Evolutionary conservation across 2,797 vertebrate genomes (phyloP).

Genomic region (Gymnothorax reevesii): DNA sequence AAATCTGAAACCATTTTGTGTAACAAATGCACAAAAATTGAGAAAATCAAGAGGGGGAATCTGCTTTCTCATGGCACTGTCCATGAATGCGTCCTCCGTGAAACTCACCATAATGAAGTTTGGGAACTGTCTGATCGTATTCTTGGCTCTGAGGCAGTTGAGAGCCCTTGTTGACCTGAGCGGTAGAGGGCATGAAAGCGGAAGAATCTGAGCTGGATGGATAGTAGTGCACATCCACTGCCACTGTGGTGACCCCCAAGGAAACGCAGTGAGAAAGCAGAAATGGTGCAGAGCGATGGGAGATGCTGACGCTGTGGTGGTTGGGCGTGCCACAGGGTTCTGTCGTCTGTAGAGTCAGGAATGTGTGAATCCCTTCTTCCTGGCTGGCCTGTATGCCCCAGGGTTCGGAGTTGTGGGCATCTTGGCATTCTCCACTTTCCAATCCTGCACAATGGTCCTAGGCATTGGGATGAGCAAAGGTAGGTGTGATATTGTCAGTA

Average conservation of each 20-base stretch:
- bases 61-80: no score
- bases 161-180: conserved; percentile 53
- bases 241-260: conserved; percentile 67
- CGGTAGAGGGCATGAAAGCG: conserved; percentile 28
- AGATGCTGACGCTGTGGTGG: conserved; percentile 72
- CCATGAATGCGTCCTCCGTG: neutral
- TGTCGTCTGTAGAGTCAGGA: conserved; percentile 62
- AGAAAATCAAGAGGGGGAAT: no score
- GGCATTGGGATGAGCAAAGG: conserved; percentile 63
- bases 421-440: conserved; percentile 30
- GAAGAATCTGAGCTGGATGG: conserved; percentile 52
- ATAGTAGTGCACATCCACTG: conserved; percentile 74
- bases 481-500: conserved; percentile 61
- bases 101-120: conserved; percentile 58
- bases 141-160: conserved; percentile 54
- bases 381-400: conserved; percentile 47
- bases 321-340: conserved; percentile 60
- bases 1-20: no score
- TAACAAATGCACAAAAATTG: no score
- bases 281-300: conserved; percentile 63
- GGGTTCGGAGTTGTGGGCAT: conserved; percentile 48
- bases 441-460: conserved; percentile 64
- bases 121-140: conserved; percentile 50
- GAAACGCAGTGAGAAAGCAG: conserved; percentile 70
- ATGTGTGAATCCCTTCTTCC: conserved; percentile 64